Conservation (phyloP, 2,888 invertebrate species). For the Marasmarcha lunaedactyla region DNA sequence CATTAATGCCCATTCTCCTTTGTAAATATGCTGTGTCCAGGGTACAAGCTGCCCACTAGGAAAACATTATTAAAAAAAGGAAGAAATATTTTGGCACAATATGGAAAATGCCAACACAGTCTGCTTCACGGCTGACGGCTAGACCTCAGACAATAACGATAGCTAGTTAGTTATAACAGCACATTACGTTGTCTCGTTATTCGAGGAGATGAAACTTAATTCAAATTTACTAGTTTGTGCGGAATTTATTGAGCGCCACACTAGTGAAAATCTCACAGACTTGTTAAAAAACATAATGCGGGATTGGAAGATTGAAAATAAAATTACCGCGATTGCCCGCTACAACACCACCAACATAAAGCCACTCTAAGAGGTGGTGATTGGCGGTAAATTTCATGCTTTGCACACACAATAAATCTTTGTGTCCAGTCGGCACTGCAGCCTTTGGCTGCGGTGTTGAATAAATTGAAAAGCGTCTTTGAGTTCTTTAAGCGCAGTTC, state of each 20-base stretch:
- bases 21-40: background rate
- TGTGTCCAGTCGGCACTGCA: slow-evolving; percentile 8
- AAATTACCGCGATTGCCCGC: slow-evolving; percentile 5
- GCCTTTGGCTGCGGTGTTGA: background rate
- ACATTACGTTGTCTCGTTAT: slow-evolving; percentile 7
- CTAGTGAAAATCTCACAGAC: background rate
- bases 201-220: background rate
- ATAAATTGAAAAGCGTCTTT: background rate
- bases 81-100: slow-evolving; percentile 4
- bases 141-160: slow-evolving; percentile 11
- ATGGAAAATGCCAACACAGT: slow-evolving; percentile 5
- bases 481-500: slow-evolving; percentile 1
- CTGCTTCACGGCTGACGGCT: slow-evolving; percentile 11
- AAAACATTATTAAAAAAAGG: slow-evolving; percentile 2
- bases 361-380: slow-evolving; percentile 13
- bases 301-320: slow-evolving; percentile 4
- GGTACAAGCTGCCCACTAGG: background rate
- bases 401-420: slow-evolving; percentile 14
- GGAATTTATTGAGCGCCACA: slow-evolving; percentile 2
- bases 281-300: background rate
- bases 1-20: too few species aligned
- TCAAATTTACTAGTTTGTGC: background rate
- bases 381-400: slow-evolving; percentile 13
- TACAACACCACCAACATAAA: slow-evolving; percentile 17
- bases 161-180: slow-evolving; percentile 10